These are phyloP conservation scores for Pseudococcus longispinus DNA, from an alignment of 2,888 invertebrate species.

Conservation along the genomic window DNA sequence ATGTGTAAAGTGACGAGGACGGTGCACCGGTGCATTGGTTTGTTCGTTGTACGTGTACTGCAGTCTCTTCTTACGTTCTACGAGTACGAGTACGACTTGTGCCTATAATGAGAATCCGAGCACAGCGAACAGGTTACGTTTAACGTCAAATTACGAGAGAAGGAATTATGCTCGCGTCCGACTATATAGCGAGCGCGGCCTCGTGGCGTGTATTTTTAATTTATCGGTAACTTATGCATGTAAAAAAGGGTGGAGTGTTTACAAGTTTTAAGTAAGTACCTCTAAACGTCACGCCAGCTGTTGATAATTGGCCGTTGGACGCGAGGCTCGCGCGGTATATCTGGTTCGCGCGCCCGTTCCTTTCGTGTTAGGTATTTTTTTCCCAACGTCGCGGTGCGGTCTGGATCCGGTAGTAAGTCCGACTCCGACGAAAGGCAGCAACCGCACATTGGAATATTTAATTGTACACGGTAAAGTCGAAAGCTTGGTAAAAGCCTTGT, in stretches of 20 bases:
- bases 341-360: neutral
- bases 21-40: neutral
- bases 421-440: neutral
- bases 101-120: slow-evolving; percentile 4
- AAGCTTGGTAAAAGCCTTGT: slow-evolving; percentile 25
- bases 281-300: slow-evolving; percentile 24
- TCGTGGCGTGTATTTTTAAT: slow-evolving; percentile 6
- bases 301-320: slow-evolving; percentile 7
- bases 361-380: neutral
- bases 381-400: neutral
- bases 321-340: neutral
- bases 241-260: slow-evolving; percentile 33
- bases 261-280: slow-evolving; percentile 27
- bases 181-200: neutral
- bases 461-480: slow-evolving; percentile 13
- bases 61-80: too few relatives aligned
- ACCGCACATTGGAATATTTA: slow-evolving; percentile 14
- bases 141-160: slow-evolving; percentile 20
- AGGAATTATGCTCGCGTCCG: slow-evolving; percentile 13
- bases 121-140: slow-evolving; percentile 12
- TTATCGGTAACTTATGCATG: slow-evolving; percentile 31
- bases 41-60: neutral
- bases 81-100: neutral
- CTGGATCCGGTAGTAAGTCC: neutral
- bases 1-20: neutral